These are phyloP conservation scores for Drosophila persimilis DNA, from an alignment of 1,140 invertebrate genomes.

Conservation along the genomic window DNA sequence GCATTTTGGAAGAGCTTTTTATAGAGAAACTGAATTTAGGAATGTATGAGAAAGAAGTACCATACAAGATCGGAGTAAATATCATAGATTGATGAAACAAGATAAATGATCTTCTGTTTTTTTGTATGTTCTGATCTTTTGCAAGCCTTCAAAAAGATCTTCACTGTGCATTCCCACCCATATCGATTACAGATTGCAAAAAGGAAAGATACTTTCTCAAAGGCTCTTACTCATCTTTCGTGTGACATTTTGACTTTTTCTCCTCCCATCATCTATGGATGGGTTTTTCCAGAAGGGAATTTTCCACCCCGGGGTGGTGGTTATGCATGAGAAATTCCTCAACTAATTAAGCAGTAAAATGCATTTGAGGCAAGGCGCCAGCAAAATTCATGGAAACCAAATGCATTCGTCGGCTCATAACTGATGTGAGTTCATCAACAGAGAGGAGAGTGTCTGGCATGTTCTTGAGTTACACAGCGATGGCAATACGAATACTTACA, in stretches of 20 bases:
- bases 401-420: slow-evolving; percentile 21
- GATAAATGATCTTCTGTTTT: no score
- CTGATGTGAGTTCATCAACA: slow-evolving; percentile 50
- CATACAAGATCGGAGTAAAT: neutral
- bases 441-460: neutral
- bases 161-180: slow-evolving; percentile 16
- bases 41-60: neutral
- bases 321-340: slow-evolving; percentile 49
- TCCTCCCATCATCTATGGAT: neutral
- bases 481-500: slow-evolving; percentile 11
- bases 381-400: slow-evolving; percentile 11
- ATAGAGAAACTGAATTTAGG: neutral
- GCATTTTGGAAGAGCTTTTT: neutral
- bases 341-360: slow-evolving; percentile 59
- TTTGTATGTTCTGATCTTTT: no score
- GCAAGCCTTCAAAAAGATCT: no score
- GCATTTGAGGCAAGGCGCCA: slow-evolving; percentile 57
- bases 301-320: neutral
- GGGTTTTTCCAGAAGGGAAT: slow-evolving; percentile 3
- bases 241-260: slow-evolving; percentile 14
- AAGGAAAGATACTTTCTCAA: slow-evolving; percentile 12
- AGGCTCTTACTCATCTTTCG: slow-evolving; percentile 15
- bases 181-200: slow-evolving; percentile 28
- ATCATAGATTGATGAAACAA: no score
- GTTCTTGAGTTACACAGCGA: slow-evolving; percentile 34